Percentiles rank a stretch among this genome's conserved stretches.
phyloP scores from a whole-genome alignment of 2,888 invertebrate species.

The Pristionchus japonicus region DNA sequence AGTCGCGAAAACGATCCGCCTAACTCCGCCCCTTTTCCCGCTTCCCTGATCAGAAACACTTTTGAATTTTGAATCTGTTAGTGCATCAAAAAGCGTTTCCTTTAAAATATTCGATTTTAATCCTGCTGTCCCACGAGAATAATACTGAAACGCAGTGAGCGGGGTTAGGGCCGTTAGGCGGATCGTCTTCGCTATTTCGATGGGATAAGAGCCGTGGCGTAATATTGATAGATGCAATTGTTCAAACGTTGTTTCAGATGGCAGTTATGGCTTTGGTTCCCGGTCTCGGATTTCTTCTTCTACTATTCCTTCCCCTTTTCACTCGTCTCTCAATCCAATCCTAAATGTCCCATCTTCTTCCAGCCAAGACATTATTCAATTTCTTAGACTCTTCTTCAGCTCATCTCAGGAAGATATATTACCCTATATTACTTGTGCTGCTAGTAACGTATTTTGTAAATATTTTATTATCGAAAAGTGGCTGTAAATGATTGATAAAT shows the following conservation, averaged over 20 bases:
- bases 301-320: slow-evolving; percentile 53
- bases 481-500: neutral
- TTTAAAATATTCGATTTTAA: too few species aligned
- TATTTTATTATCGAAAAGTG: neutral
- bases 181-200: too few species aligned
- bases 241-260: slow-evolving; percentile 57
- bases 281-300: slow-evolving; percentile 54
- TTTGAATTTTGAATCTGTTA: too few species aligned
- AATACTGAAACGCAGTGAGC: too few species aligned
- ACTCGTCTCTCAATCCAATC: slow-evolving; percentile 49
- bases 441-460: neutral
- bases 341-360: neutral
- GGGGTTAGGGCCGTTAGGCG: too few species aligned
- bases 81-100: too few species aligned
- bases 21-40: too few species aligned
- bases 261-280: slow-evolving; percentile 57
- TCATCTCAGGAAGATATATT: neutral
- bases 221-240: too few species aligned
- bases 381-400: neutral
- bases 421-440: neutral
- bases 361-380: neutral
- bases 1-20: too few species aligned
- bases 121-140: too few species aligned
- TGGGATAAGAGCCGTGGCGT: too few species aligned
- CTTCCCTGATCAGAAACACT: too few species aligned